These are phyloP conservation scores for Bombus fervidus DNA, from an alignment of 1,140 invertebrate species.

Conservation along the genomic window DNA sequence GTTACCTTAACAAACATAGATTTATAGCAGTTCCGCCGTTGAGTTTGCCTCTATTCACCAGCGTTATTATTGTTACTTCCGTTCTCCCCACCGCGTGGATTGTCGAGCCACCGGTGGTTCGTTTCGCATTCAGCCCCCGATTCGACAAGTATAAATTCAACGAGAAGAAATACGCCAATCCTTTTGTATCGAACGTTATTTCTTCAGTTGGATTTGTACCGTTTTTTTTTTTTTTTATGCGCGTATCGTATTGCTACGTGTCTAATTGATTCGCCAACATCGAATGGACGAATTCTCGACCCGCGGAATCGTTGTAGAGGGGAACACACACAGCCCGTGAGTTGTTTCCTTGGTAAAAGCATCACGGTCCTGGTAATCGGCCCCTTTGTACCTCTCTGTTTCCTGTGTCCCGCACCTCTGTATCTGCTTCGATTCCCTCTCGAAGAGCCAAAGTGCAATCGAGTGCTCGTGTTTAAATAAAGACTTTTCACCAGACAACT, in stretches of 20 bases:
- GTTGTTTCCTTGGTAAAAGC: slow-evolving; percentile 3
- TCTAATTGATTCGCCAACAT: slow-evolving; percentile 42
- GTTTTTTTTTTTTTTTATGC: background rate
- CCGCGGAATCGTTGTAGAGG: background rate
- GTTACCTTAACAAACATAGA: slow-evolving; percentile 4
- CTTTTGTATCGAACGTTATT: slow-evolving; percentile 15
- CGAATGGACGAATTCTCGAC: background rate
- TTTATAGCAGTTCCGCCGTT: background rate
- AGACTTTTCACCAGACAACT: slow-evolving; percentile 2
- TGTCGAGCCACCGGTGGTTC: background rate
- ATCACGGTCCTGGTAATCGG: slow-evolving; percentile 10
- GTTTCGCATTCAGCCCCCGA: slow-evolving; percentile 5
- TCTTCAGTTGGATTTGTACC: background rate
- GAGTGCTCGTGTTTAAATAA: slow-evolving; percentile 18
- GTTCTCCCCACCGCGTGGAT: background rate
- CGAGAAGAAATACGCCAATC: background rate
- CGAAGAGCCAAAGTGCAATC: slow-evolving; percentile 13
- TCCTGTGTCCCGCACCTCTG: background rate
- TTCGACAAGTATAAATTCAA: slow-evolving; percentile 28
- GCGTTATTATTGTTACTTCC: slow-evolving; percentile 29
- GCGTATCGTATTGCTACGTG: background rate
- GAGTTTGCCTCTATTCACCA: background rate
- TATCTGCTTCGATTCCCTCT: slow-evolving; percentile 11
- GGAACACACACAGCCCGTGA: background rate
- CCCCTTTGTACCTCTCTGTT: slow-evolving; percentile 9